Conservation (phyloP, 2,797 vertebrate species). For the Melanotaenia trifasciata region DNA sequence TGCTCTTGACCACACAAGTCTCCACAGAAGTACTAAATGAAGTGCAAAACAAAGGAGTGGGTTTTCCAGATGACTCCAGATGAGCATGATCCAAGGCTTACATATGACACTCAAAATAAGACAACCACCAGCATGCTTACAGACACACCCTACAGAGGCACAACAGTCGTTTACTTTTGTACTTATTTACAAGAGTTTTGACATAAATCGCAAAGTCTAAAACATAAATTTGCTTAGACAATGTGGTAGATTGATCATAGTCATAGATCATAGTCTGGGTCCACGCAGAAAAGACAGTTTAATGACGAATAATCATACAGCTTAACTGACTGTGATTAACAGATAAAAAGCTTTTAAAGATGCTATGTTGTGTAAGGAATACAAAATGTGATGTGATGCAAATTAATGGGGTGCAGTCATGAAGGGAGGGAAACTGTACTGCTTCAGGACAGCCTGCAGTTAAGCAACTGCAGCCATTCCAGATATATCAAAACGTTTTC, state of each 20-base stretch:
- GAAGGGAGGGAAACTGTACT: neutral
- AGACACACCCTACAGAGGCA: conserved; percentile 20
- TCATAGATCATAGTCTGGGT: conserved; percentile 22
- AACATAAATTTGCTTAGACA: neutral
- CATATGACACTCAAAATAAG: conserved; percentile 10
- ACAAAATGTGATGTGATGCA: conserved; percentile 21
- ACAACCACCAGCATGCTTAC: neutral
- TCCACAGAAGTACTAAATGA: conserved; percentile 2
- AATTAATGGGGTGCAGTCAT: conserved; percentile 19
- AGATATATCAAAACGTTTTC: conserved; percentile 29
- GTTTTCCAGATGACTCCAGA: conserved; percentile 8
- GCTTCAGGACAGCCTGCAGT: conserved; percentile 20
- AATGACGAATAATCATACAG: conserved; percentile 46
- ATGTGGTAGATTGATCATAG: neutral
- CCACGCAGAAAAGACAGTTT: conserved; percentile 26
- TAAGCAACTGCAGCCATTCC: conserved; percentile 20
- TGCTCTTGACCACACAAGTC: conserved; percentile 16
- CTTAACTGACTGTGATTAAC: conserved; percentile 54
- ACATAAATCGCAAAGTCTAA: conserved; percentile 22
- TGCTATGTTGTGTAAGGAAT: conserved; percentile 23
- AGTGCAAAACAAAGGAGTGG: conserved; percentile 1
- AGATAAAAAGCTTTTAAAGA: conserved; percentile 39
- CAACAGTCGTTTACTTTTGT: conserved; percentile 25
- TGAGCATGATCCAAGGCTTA: conserved; percentile 3
- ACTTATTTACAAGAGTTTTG: conserved; percentile 27